Conservation (phyloP, 2,113 vertebrate genomes). For the Muscicapa adusta region DNA sequence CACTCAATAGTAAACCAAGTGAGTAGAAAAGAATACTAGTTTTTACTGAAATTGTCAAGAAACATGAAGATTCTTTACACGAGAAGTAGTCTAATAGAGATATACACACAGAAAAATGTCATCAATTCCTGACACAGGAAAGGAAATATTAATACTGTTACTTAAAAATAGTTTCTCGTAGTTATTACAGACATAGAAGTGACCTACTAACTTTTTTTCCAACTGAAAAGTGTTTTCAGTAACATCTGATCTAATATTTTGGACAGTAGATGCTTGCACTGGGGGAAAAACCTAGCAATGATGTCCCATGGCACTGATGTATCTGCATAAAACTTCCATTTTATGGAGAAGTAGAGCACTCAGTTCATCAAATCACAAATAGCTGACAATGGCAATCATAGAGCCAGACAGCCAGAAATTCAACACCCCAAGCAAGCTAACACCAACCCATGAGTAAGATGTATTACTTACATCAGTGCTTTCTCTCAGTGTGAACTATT, state of each 20-base stretch:
- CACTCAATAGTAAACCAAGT: conserved; percentile 48
- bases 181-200: background rate
- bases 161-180: background rate
- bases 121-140: background rate
- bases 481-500: background rate
- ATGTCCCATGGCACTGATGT: background rate
- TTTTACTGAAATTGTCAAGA: conserved; percentile 42
- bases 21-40: conserved; percentile 26
- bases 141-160: background rate
- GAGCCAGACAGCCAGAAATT: conserved; percentile 4
- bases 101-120: background rate
- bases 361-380: conserved; percentile 16
- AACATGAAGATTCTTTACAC: background rate
- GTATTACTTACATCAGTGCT: background rate
- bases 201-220: background rate
- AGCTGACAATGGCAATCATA: background rate
- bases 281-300: background rate
- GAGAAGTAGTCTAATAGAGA: background rate
- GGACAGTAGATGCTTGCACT: background rate
- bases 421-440: background rate
- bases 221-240: background rate
- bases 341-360: background rate
- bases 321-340: conserved; percentile 29
- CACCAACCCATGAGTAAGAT: background rate
- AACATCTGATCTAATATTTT: background rate